Percentiles rank a stretch among this genome's conserved stretches.
Conservation (phyloP, 2,113 vertebrate species). For the Trogon surrucura region DNA sequence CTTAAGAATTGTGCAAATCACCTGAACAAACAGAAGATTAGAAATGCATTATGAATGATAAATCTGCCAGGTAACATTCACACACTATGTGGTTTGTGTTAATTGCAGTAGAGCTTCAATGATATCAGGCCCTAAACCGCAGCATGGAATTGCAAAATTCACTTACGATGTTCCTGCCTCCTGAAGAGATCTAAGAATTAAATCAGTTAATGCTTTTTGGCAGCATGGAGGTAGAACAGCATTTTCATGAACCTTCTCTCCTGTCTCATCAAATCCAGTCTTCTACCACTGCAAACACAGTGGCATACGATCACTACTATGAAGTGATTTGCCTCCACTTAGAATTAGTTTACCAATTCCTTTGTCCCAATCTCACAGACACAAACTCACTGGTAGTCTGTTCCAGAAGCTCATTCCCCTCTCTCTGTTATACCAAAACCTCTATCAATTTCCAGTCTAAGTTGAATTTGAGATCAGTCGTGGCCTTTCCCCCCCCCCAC, state of each 20-base stretch:
- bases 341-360: not conserved
- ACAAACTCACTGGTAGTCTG: not conserved
- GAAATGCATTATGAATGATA: not conserved
- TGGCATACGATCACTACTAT: not conserved
- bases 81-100: not conserved
- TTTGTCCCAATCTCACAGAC: not conserved
- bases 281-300: not conserved
- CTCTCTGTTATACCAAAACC: not conserved
- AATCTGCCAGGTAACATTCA: accelerated
- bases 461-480: not conserved
- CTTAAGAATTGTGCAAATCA: not conserved
- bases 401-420: not conserved
- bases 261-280: not conserved
- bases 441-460: not conserved
- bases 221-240: not conserved
- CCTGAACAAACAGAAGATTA: not conserved
- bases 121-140: not conserved
- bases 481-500: not conserved
- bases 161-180: not conserved
- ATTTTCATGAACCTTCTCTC: not conserved
- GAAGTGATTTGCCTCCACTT: not conserved
- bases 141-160: not conserved
- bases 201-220: not conserved
- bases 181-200: not conserved
- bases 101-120: not conserved